A percentile compares a stretch with the other conserved stretches of the same genome.
These are phyloP conservation scores for Euplagia quadripunctaria DNA, from an alignment of 2,888 invertebrate species.

Conservation along the genomic window DNA sequence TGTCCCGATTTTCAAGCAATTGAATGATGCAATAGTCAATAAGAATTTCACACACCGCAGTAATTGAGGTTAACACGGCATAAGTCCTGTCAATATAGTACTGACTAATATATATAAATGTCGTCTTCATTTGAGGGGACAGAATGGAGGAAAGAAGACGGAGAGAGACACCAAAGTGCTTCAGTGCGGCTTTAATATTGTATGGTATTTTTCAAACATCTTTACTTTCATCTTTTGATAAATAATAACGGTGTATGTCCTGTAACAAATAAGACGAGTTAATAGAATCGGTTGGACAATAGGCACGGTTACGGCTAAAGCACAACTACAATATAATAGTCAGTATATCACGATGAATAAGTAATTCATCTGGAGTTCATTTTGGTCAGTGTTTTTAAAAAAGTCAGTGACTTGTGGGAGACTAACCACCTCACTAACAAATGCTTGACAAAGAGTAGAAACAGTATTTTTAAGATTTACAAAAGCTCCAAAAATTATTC, in stretches of 20 bases:
- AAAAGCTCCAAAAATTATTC: background rate
- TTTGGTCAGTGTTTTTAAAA: background rate
- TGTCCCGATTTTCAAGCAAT: conserved; percentile 16
- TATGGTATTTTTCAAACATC: conserved; percentile 29
- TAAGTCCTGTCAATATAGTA: conserved; percentile 56
- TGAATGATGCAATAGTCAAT: conserved; percentile 79
- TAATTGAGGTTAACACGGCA: conserved; percentile 70
- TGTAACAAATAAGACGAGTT: background rate
- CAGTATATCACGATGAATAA: no score
- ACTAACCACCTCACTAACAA: background rate
- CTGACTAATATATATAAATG: conserved; percentile 35
- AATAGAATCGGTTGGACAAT: background rate
- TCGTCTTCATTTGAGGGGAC: conserved; percentile 31
- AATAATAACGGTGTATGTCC: background rate
- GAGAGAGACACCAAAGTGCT: conserved; percentile 32
- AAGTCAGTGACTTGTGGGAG: background rate
- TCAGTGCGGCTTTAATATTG: conserved; percentile 36
- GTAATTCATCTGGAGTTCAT: background rate
- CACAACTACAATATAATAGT: background rate
- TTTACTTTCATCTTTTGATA: background rate
- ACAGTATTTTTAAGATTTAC: background rate
- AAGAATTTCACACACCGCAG: conserved; percentile 66
- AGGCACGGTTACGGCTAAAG: no score
- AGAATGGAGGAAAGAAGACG: conserved; percentile 25
- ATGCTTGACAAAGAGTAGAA: background rate